Conservation (phyloP, 2,797 vertebrate species). For the Paratrypauchen microcephalus region DNA sequence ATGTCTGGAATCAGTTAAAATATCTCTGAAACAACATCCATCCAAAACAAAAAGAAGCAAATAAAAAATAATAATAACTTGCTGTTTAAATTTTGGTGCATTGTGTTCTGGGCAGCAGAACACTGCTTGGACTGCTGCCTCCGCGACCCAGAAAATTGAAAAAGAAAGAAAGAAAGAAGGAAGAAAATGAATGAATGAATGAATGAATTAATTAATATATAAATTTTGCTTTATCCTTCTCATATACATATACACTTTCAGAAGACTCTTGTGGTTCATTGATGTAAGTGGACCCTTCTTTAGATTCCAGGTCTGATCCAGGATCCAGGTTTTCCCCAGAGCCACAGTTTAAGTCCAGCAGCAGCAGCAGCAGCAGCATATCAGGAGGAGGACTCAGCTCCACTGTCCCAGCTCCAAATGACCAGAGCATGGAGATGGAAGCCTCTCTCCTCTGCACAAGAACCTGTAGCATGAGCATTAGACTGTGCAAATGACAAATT, state of each 20-base stretch:
- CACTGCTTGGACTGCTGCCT: too few relatives aligned
- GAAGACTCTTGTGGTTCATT: background rate
- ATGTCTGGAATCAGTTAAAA: too few relatives aligned
- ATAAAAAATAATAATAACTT: too few relatives aligned
- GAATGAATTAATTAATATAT: too few relatives aligned
- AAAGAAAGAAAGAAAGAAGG: too few relatives aligned
- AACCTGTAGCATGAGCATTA: slow-evolving; percentile 96
- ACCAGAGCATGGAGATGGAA: slow-evolving; percentile 99
- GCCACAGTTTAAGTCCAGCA: slow-evolving; percentile 80
- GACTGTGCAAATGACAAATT: slow-evolving; percentile 72
- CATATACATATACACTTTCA: background rate
- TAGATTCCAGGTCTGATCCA: background rate
- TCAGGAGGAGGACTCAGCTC: slow-evolving; percentile 65
- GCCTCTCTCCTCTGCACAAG: slow-evolving; percentile 97
- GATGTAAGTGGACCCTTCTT: background rate
- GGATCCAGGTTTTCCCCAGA: slow-evolving; percentile 80
- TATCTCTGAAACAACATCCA: too few relatives aligned
- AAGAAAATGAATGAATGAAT: too few relatives aligned
- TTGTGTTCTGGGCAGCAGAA: too few relatives aligned
- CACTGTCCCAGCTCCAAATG: slow-evolving; percentile 91
- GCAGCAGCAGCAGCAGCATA: slow-evolving; percentile 80
- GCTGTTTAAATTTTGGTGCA: too few relatives aligned
- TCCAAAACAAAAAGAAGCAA: too few relatives aligned
- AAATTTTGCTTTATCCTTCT: too few relatives aligned
- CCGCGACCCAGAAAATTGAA: too few relatives aligned